phyloP scores from a whole-genome alignment of 1,140 invertebrate genomes.

The Orussus abietinus region DNA sequence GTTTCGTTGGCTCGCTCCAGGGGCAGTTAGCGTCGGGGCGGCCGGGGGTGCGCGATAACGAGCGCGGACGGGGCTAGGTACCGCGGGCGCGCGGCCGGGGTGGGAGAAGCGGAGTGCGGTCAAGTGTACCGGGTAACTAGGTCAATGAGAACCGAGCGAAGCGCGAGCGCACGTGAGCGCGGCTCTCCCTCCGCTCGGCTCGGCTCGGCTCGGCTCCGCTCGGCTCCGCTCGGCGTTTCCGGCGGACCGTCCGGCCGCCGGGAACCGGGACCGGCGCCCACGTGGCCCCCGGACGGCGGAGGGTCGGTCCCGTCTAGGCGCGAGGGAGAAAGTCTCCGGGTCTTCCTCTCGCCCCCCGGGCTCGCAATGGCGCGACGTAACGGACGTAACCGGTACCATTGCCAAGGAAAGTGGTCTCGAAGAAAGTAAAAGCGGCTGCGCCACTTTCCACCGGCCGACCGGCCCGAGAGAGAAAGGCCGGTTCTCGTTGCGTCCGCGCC shows the following conservation, averaged over 20 bases:
- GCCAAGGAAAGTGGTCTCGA: slow-evolving; percentile 43
- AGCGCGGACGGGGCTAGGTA: slow-evolving; percentile 4
- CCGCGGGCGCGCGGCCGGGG: slow-evolving; percentile 2
- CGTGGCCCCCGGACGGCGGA: slow-evolving; percentile 14
- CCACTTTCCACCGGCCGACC: slow-evolving; percentile 30
- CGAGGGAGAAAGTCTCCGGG: slow-evolving; percentile 7
- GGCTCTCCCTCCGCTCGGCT: too few species aligned
- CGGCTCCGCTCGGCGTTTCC: neutral
- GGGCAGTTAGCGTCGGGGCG: slow-evolving; percentile 19
- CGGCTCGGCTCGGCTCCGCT: too few species aligned
- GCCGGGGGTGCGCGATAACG: slow-evolving; percentile 8
- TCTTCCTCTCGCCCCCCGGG: too few species aligned
- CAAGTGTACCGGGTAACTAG: slow-evolving; percentile 55
- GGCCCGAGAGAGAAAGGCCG: slow-evolving; percentile 15
- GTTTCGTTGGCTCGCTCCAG: slow-evolving; percentile 9
- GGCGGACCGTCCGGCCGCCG: neutral
- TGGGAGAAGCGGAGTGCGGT: slow-evolving; percentile 37
- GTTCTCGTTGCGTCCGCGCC: slow-evolving; percentile 18
- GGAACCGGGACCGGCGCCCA: slow-evolving; percentile 15
- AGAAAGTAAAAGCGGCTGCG: slow-evolving; percentile 48
- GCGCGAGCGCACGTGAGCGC: neutral
- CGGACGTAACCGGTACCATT: slow-evolving; percentile 50
- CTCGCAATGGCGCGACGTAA: slow-evolving; percentile 41
- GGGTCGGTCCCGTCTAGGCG: slow-evolving; percentile 10
- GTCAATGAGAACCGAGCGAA: slow-evolving; percentile 46